These are phyloP conservation scores for Lycopodina hypogea DNA, from an alignment of 37 sponge, comb jelly and placozoan genomes.

Conservation along the genomic window DNA sequence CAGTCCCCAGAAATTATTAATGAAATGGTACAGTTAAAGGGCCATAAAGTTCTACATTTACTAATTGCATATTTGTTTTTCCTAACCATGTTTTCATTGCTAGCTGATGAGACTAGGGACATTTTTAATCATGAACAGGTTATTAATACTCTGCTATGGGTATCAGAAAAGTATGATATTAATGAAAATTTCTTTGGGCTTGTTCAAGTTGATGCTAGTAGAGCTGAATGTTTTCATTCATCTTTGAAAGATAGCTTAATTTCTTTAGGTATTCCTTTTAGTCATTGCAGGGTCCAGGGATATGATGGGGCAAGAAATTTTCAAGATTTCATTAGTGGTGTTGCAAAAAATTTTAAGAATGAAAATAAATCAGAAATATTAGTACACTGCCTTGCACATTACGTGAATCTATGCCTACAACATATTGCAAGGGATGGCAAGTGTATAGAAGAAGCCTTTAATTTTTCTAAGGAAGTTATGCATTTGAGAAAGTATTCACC, in stretches of 20 bases:
- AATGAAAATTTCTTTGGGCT: conserved; percentile 1
- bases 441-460: too few relatives aligned
- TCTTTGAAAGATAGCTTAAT: not conserved
- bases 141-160: not conserved
- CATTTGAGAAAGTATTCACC: too few relatives aligned
- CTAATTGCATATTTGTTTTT: not conserved
- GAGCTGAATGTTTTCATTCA: not conserved
- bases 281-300: too few relatives aligned
- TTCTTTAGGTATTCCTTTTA: not conserved
- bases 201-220: not conserved
- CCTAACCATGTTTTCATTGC: not conserved
- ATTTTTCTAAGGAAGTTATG: too few relatives aligned
- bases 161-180: conserved; percentile 1
- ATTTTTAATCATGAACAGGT: not conserved
- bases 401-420: too few relatives aligned
- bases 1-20: conserved; percentile 21
- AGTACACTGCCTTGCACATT: too few relatives aligned
- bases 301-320: too few relatives aligned
- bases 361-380: too few relatives aligned
- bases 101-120: conserved; percentile 5
- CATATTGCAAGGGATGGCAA: too few relatives aligned
- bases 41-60: conserved; percentile 11
- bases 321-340: too few relatives aligned
- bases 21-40: conserved; percentile 8
- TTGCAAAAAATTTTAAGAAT: too few relatives aligned